Evolutionary conservation across 2,797 vertebrate species (phyloP), one percentile per base, ranked within the genome.

Genomic region (Spheniscus humboldti): DNA sequence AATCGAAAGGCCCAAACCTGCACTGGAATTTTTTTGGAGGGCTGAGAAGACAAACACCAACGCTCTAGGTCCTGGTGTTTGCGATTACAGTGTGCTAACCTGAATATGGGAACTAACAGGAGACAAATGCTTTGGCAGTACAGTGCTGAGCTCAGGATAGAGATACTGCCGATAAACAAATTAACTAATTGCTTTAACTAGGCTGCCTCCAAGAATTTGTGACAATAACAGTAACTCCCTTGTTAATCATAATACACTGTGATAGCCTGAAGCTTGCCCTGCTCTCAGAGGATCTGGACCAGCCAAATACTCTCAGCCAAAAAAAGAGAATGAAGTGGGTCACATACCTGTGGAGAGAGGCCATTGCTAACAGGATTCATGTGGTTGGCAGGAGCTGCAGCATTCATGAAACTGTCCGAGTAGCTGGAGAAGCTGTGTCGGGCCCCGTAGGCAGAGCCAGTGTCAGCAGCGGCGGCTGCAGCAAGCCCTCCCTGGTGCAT

Each of bases 381-480:
- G 97, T 99, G 99, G 97, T 99, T 99, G 97, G 98, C 98, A 4
- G 98, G 98, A 5, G 98, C 99, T 3, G 99, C 96, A 0, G 99
- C 98, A 92, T 98, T 99, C 98, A 99, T 99, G 98, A 99, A 99
- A 91, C 98, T 98, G 97, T 99, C 99, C 0, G 99, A 98, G 97
- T 99, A 99, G 98, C 98, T 99, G 97, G 99, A 99, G 98, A 99
- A 99, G 93, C 99, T 81, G 75, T 99, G 99, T 37, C 99, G 98
- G 91, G 99, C 98, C 37, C 99, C 99, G 0, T 99, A 99, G 81
- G 98, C 98, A 1, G 99, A 98, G 96, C 98, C 94, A 64, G 98
- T 98, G 45, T 98, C 98, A 0, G 97, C 98, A 0, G 98, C 98
- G 0, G 97, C 97, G 0, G 98, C 97, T 0, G 97, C 98, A 0